Conservation (phyloP, 2,113 vertebrate species). For the Larimichthys crocea region DNA sequence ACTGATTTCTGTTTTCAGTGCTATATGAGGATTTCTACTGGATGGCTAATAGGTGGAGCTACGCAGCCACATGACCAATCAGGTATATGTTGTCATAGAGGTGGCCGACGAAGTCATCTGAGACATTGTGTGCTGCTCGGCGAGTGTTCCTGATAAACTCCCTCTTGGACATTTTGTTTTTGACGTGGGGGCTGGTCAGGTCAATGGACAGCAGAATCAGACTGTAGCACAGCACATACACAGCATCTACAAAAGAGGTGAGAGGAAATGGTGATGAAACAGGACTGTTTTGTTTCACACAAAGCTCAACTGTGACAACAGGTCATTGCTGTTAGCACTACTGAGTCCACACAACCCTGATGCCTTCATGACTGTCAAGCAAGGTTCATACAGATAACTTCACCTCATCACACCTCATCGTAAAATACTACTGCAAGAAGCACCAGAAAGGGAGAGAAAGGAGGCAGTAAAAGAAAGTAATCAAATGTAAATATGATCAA, state of each 20-base stretch:
- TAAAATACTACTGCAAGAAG: neutral
- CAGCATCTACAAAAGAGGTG: conserved; percentile 87
- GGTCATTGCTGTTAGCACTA: too few species aligned
- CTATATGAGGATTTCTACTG: conserved; percentile 43
- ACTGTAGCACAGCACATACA: conserved; percentile 98
- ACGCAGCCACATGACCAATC: conserved; percentile 97
- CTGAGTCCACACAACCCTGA: neutral
- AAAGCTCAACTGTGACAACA: neutral
- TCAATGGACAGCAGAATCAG: conserved; percentile 99
- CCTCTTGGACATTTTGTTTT: conserved; percentile 99
- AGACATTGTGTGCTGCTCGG: conserved; percentile 95
- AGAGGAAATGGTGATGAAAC: neutral
- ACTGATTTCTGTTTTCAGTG: conserved; percentile 52
- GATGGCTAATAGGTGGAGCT: conserved; percentile 64
- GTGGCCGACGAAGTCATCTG: conserved; percentile 98
- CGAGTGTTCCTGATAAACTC: conserved; percentile 99
- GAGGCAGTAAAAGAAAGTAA: neutral
- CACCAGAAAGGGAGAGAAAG: neutral
- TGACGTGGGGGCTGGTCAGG: conserved; percentile 97
- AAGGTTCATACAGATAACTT: neutral
- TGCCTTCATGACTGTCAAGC: neutral
- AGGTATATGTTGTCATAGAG: conserved; percentile 99
- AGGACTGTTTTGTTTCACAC: neutral
- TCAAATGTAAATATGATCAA: neutral
- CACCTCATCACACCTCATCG: neutral